These are phyloP conservation scores for Erithacus rubecula DNA, from an alignment of 2,797 vertebrate species.

Conservation along the genomic window DNA sequence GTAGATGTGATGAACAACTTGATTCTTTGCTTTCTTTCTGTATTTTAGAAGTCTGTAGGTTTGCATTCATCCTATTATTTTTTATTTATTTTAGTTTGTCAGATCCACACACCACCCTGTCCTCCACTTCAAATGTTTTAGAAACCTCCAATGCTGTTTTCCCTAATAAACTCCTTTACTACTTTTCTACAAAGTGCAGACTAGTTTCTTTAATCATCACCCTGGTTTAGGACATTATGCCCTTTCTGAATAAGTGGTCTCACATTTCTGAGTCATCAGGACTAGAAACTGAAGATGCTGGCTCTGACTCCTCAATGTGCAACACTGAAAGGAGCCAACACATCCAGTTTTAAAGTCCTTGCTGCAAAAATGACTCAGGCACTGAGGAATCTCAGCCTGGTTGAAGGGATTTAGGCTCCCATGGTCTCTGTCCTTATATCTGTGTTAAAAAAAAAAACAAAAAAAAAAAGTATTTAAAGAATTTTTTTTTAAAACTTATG, in stretches of 20 bases:
- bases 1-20: neutral
- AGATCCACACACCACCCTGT: neutral
- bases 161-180: neutral
- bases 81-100: neutral
- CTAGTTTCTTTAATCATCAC: neutral
- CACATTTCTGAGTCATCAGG: neutral
- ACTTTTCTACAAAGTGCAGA: neutral
- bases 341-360: neutral
- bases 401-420: neutral
- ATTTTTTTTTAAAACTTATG: neutral
- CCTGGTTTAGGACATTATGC: neutral
- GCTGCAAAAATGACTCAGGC: neutral
- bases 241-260: neutral
- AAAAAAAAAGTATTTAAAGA: neutral
- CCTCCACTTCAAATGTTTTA: neutral
- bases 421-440: neutral
- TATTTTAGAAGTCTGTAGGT: neutral
- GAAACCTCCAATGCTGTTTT: neutral
- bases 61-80: neutral
- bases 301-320: neutral
- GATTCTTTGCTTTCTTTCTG: neutral
- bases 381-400: neutral
- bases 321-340: fast-evolving
- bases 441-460: neutral
- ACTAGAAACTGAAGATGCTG: neutral